Evolutionary conservation across 1,140 invertebrate species (phyloP).

Genomic region (Calosoma granatense): DNA sequence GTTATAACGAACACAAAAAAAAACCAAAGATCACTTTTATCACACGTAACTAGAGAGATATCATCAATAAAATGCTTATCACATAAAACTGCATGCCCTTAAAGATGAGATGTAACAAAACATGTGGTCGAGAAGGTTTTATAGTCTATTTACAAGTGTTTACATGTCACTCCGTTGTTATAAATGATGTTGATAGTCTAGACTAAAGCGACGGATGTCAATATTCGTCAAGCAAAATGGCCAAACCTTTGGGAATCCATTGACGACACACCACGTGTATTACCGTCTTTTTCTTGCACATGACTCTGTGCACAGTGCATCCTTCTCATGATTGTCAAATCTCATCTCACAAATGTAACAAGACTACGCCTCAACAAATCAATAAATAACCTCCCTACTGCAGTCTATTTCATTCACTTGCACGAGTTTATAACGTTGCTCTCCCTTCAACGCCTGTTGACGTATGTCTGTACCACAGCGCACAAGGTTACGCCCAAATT

Average conservation of each 20-base stretch:
- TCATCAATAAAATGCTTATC: constrained; percentile 11
- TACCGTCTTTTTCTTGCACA: not conserved
- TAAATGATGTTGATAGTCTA: constrained; percentile 36
- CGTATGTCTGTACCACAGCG: not conserved
- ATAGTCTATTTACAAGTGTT: constrained; percentile 28
- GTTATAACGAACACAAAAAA: constrained; percentile 23
- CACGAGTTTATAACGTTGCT: not conserved
- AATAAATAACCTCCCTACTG: not conserved
- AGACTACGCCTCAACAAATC: not conserved
- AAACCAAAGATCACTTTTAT: constrained; percentile 19
- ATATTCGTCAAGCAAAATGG: constrained; percentile 39
- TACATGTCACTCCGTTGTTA: constrained; percentile 35
- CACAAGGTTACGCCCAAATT: not conserved
- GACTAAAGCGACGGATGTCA: constrained; percentile 36
- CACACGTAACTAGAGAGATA: constrained; percentile 10
- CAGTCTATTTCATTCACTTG: not conserved
- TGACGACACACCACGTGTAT: constrained; percentile 13
- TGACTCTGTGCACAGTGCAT: not conserved
- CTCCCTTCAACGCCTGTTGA: not conserved
- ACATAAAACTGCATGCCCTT: constrained; percentile 16
- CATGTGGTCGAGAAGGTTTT: constrained; percentile 25
- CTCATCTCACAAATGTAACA: not conserved
- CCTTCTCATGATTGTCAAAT: not conserved
- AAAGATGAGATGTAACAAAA: constrained; percentile 16
- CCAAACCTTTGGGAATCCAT: constrained; percentile 32